Base-by-base conservation (phyloP, 2,888 invertebrate species). In the Leptinotarsa tumamoca region DNA sequence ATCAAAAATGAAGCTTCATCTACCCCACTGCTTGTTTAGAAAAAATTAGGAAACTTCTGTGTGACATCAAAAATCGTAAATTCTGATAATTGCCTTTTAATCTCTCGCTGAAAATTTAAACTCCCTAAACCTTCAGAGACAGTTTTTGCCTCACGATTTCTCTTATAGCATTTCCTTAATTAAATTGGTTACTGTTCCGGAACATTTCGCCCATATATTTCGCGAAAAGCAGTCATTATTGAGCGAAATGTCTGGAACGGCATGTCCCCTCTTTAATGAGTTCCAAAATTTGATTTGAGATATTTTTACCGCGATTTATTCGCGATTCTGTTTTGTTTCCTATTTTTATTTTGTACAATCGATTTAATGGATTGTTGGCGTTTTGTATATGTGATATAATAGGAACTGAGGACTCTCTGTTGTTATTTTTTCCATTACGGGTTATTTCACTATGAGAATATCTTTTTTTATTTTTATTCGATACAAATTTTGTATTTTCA, bases 141-240 rank as follows among this genome's bases (percentile, higher is more conserved):
- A 18, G 54, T 7, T 18, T 18, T n/a, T 58, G 14, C 58, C 7
- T 18, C 58, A 15, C 21, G 23, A 13, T 58, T 21, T 23, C 23
- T 58, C 58, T 13, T 14, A 23, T 4, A 23, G 23, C 21, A 58
- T 58, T 23, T 58, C 27, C 58, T 58, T 14, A 58, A 58, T 58
- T 58, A 58, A 58, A 58, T 58, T 58, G 58, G 15, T 23, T 14
- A 58, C 21, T 58, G 21, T 58, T 58, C 27, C 23, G 58, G 58
- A 58, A 18, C 15, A 15, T 21, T 21, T 23, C 23, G 23, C 4
- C 14, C 14, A 23, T 23, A 23, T 15, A 23, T 58, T 58, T 23
- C 58, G 15, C 4, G 58, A 21, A 58, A 58, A 23, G 15, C 23
- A 0, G 21, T 4, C 15, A 4, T 58, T 58, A 58, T 63, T 15